A percentile compares a stretch with the other conserved stretches of the same genome.
phyloP scores from a whole-genome alignment of 2,797 vertebrate species.

The Enteromius trimaculatus region DNA sequence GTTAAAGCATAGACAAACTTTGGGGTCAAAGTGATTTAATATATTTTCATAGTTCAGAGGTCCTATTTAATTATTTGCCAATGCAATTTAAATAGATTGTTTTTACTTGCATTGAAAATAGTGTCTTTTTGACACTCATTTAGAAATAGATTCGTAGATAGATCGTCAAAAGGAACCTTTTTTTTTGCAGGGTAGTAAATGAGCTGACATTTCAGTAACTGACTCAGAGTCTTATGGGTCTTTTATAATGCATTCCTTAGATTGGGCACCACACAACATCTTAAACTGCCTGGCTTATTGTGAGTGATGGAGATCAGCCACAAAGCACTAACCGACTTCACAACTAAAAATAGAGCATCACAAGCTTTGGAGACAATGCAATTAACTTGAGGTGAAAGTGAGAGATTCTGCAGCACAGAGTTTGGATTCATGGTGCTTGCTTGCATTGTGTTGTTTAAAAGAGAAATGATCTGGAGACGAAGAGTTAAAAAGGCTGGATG shows the following conservation, averaged over 20 bases:
- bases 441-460: conserved; percentile 8
- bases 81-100: neutral
- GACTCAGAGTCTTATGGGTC: conserved; percentile 1
- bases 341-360: conserved; percentile 38
- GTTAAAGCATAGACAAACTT: neutral
- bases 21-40: neutral
- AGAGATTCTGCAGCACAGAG: neutral
- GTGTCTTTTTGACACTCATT: neutral
- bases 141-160: neutral
- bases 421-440: neutral
- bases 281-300: conserved; percentile 31
- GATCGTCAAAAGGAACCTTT: neutral
- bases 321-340: conserved; percentile 22
- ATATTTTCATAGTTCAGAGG: neutral
- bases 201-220: conserved; percentile 31
- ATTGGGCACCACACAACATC: conserved; percentile 14
- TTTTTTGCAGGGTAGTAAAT: neutral
- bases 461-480: neutral
- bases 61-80: neutral
- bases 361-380: conserved; percentile 48
- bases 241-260: conserved; percentile 17
- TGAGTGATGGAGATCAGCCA: conserved; percentile 16
- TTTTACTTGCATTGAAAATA: neutral
- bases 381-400: conserved; percentile 34
- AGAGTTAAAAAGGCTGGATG: neutral